phyloP scores from a whole-genome alignment of 2,113 vertebrate species.

The Marcusenius ussheri region DNA sequence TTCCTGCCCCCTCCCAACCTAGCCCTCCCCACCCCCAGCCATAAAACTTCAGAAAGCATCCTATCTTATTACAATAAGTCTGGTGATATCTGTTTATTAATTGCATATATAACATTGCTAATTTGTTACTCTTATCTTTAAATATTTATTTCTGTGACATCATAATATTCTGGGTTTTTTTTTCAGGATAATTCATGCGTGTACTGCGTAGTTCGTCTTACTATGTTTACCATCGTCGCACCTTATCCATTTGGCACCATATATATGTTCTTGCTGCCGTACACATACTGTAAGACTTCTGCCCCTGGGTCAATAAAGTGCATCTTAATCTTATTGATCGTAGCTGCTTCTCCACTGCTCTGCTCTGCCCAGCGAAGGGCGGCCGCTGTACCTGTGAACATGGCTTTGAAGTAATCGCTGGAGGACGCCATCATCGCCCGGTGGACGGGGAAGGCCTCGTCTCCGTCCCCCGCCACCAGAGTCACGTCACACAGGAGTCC shows the following conservation, averaged over 20 bases:
- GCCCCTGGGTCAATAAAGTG: neutral
- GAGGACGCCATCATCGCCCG: slow-evolving; percentile 99
- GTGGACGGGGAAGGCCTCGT: slow-evolving; percentile 95
- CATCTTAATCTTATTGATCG: neutral
- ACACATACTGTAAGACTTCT: neutral
- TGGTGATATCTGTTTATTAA: neutral
- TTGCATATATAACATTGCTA: neutral
- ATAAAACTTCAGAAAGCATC: neutral
- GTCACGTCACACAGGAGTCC: slow-evolving; percentile 95
- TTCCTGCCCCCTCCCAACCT: neutral
- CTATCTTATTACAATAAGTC: neutral
- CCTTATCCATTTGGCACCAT: neutral
- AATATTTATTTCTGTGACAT: neutral
- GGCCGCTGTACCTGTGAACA: slow-evolving; percentile 86
- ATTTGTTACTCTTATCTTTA: neutral
- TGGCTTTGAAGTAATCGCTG: slow-evolving; percentile 99
- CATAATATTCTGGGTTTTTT: neutral
- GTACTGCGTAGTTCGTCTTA: neutral
- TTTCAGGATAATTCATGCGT: neutral
- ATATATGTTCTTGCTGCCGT: neutral
- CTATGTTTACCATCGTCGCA: neutral
- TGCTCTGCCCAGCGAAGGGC: neutral
- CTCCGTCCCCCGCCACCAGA: slow-evolving; percentile 86
- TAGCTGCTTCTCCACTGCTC: neutral
- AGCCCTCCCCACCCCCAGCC: neutral